These are phyloP conservation scores for Scaptomyza parva DNA, from an alignment of 2,888 invertebrate genomes.

Conservation along the genomic window DNA sequence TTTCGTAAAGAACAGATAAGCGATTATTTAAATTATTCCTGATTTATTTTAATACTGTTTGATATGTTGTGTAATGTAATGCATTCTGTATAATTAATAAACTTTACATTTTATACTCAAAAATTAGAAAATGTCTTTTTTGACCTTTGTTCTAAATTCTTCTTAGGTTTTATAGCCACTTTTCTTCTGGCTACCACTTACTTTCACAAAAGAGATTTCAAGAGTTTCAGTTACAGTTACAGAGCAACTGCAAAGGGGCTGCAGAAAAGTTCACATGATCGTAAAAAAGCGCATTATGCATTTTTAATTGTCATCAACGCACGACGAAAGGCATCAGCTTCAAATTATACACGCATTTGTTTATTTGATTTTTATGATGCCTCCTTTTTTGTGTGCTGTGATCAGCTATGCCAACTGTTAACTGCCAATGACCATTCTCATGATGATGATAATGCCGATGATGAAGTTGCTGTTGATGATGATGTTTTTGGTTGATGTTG, in stretches of 20 bases:
- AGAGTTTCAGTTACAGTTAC: conserved; percentile 8
- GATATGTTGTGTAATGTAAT: not conserved
- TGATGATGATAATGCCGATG: conserved; percentile 17
- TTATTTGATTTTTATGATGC: conserved; percentile 67
- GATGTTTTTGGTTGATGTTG: conserved; percentile 23
- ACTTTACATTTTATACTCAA: not conserved
- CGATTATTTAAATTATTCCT: not conserved
- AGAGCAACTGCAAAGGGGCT: not conserved
- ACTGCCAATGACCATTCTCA: conserved; percentile 13
- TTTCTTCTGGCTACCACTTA: not conserved
- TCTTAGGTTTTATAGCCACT: not conserved
- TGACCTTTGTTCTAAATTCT: not conserved
- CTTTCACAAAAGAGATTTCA: not conserved
- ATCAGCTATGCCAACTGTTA: conserved; percentile 18
- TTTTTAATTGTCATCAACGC: conserved; percentile 65
- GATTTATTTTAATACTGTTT: not conserved
- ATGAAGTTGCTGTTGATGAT: conserved; percentile 32
- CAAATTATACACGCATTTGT: conserved; percentile 52
- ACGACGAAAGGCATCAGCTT: conserved; percentile 20
- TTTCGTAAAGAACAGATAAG: not conserved
- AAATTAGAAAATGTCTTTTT: too few species aligned
- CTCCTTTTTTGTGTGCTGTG: conserved; percentile 42
- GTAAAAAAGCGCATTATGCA: conserved; percentile 50
- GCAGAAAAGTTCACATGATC: conserved; percentile 52
- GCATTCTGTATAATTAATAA: not conserved